A percentile compares a stretch with the other conserved stretches of the same genome.
phyloP scores from a whole-genome alignment of 2,797 vertebrate species.

The Delichon dasypus region DNA sequence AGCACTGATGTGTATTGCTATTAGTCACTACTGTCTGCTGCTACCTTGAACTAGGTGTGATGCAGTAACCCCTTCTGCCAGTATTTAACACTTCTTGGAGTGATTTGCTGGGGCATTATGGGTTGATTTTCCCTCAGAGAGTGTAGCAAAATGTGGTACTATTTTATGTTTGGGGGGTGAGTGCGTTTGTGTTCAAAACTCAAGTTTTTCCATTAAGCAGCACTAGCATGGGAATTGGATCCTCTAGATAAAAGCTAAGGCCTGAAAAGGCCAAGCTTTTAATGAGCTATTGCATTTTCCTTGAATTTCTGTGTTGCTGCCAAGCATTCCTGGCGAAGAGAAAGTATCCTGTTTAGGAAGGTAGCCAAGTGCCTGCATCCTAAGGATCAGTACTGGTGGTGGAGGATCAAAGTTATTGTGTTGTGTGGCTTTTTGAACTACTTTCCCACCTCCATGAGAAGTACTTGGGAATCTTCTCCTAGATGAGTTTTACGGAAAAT shows the following conservation, averaged over 20 bases:
- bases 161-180: background rate
- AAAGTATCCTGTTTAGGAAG: background rate
- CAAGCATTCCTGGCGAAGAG: background rate
- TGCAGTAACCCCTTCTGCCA: background rate
- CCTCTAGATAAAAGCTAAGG: background rate
- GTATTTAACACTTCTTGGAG: background rate
- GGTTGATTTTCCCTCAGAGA: background rate
- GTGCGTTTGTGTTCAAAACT: background rate
- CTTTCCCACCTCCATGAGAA: background rate
- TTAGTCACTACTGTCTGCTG: background rate
- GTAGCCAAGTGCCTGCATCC: background rate
- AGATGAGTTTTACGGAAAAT: background rate
- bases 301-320: background rate
- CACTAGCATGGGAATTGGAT: background rate
- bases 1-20: background rate
- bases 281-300: background rate
- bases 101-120: background rate
- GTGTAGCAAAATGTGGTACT: background rate
- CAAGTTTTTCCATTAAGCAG: background rate
- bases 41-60: background rate
- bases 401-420: background rate
- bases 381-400: background rate
- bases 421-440: background rate
- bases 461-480: background rate
- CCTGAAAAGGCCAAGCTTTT: background rate